Percentiles rank a stretch among this genome's conserved stretches.
These are phyloP conservation scores for Haplotaxodon microlepis DNA, from an alignment of 2,113 vertebrate genomes.

Conservation along the genomic window DNA sequence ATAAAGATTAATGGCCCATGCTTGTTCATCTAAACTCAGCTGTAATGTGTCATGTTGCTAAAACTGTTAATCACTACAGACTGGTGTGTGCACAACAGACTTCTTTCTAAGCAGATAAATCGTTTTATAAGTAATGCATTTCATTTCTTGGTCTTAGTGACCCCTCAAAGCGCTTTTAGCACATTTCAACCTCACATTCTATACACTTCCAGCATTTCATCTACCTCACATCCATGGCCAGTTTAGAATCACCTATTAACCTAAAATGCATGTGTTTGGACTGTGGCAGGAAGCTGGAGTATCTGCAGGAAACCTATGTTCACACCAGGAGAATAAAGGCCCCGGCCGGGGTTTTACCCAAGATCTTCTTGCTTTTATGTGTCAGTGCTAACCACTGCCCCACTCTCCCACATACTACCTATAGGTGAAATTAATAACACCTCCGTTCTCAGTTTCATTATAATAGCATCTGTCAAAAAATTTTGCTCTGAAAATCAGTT, in stretches of 20 bases:
- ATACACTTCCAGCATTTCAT: not conserved
- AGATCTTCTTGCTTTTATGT: not conserved
- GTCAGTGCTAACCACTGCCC: not conserved
- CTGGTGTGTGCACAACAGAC: not conserved
- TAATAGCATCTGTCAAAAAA: not conserved
- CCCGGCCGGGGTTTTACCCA: fast-evolving
- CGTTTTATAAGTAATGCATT: not conserved
- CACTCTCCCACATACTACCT: not conserved
- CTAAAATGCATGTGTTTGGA: not conserved
- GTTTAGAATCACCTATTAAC: not conserved
- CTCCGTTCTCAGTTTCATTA: not conserved
- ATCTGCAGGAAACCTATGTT: not conserved
- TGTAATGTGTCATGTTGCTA: not conserved
- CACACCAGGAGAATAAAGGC: not conserved
- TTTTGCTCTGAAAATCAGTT: not conserved
- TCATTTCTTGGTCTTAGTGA: not conserved
- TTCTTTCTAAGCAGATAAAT: not conserved
- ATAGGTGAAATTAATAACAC: not conserved
- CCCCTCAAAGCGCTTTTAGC: not conserved
- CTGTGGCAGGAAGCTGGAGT: not conserved
- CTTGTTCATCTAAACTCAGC: not conserved
- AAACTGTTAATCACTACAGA: not conserved
- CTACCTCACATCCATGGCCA: not conserved
- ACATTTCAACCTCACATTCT: not conserved
- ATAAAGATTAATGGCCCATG: not conserved